Conservation (phyloP, 2,888 invertebrate genomes). For the Pseudococcus longispinus region DNA sequence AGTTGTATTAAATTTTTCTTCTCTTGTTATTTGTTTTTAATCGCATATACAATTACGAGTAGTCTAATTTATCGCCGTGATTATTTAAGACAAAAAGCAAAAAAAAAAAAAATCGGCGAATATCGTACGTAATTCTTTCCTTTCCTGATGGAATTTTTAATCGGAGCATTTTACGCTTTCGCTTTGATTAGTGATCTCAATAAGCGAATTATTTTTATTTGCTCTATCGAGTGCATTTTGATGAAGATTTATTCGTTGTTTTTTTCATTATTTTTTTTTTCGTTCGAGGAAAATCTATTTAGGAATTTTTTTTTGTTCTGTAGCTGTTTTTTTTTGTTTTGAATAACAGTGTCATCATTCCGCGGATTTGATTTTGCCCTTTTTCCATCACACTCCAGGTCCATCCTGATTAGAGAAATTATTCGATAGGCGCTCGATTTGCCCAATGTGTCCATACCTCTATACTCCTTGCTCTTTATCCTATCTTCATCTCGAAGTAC, state of each 20-base stretch:
- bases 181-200: slow-evolving; percentile 42
- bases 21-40: slow-evolving; percentile 37
- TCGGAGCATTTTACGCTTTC: slow-evolving; percentile 36
- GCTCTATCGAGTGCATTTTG: slow-evolving; percentile 31
- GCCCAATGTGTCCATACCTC: background rate
- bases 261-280: background rate
- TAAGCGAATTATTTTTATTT: slow-evolving; percentile 27
- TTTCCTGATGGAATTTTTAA: background rate
- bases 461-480: background rate
- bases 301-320: background rate
- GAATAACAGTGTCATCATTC: background rate
- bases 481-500: background rate
- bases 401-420: background rate
- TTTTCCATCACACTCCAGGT: too few relatives aligned
- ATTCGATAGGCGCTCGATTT: background rate
- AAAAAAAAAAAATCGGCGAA: background rate
- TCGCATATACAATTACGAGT: slow-evolving; percentile 39
- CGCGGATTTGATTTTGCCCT: background rate
- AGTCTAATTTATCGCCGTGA: background rate
- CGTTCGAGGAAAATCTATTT: background rate
- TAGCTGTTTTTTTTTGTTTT: background rate
- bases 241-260: background rate
- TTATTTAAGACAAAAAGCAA: background rate
- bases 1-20: slow-evolving; percentile 14
- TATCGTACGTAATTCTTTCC: background rate